Conservation (phyloP, 1,140 invertebrate genomes). For the Chymomyza costata region DNA sequence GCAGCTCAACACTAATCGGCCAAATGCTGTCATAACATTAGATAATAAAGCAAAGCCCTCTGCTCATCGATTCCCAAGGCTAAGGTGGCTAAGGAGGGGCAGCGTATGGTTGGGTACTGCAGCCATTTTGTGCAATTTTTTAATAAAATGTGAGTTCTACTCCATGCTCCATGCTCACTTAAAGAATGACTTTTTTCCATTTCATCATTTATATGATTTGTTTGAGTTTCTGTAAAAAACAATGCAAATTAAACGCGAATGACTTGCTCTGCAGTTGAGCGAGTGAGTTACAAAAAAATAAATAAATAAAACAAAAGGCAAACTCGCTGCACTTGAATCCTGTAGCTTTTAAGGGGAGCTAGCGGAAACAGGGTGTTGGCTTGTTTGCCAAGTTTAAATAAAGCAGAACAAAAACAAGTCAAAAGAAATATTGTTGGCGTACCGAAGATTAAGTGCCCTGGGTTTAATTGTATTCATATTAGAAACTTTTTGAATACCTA, state of each 20-base stretch:
- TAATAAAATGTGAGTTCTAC: slow-evolving; percentile 26
- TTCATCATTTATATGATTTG: slow-evolving; percentile 23
- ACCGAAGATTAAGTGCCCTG: too few species aligned
- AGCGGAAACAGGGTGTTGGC: slow-evolving; percentile 15
- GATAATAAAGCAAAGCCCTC: slow-evolving; percentile 40
- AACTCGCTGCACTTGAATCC: slow-evolving; percentile 33
- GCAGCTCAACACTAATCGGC: slow-evolving; percentile 49
- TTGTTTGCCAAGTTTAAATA: too few species aligned
- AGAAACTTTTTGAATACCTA: too few species aligned
- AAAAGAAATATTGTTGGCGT: slow-evolving; percentile 32
- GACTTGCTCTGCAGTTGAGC: slow-evolving; percentile 69
- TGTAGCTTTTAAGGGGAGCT: slow-evolving; percentile 30
- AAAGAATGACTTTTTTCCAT: slow-evolving; percentile 64
- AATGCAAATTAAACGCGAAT: slow-evolving; percentile 72
- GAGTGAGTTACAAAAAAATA: slow-evolving; percentile 31
- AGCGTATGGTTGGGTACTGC: too few species aligned
- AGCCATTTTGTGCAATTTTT: slow-evolving; percentile 43
- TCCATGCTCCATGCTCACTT: slow-evolving; percentile 40
- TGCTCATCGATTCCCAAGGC: slow-evolving; percentile 20
- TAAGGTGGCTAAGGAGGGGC: slow-evolving; percentile 1
- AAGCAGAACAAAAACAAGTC: slow-evolving; percentile 18
- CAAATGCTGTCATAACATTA: slow-evolving; percentile 58
- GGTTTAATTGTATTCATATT: too few species aligned
- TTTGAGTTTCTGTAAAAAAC: slow-evolving; percentile 54
- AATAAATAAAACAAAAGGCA: slow-evolving; percentile 31